These are phyloP conservation scores for Melanotaenia duboulayi DNA, from an alignment of 2,113 vertebrate genomes.

Conservation along the genomic window DNA sequence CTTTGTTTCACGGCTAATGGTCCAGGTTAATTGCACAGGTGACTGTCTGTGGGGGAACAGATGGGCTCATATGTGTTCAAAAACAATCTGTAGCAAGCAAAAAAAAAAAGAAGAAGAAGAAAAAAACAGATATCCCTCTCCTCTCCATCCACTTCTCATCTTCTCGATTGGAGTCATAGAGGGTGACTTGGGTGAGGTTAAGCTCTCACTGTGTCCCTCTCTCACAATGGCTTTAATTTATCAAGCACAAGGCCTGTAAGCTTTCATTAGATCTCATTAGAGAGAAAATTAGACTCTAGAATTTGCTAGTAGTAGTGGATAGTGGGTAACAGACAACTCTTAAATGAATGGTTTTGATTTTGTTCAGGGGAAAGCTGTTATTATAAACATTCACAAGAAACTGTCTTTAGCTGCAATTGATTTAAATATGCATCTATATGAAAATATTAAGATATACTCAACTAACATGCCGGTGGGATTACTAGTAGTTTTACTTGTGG, in stretches of 20 bases:
- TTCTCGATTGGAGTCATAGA: constrained; percentile 38
- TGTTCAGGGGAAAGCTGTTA: constrained; percentile 4
- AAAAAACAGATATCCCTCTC: constrained; percentile 21
- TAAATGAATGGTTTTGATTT: constrained; percentile 33
- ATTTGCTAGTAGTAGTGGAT: constrained; percentile 54
- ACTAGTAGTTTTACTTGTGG: constrained; percentile 1
- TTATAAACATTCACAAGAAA: constrained; percentile 7
- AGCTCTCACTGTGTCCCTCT: constrained; percentile 48
- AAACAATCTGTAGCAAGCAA: constrained; percentile 68
- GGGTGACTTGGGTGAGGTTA: constrained; percentile 57
- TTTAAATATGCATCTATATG: constrained; percentile 8
- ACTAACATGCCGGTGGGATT: constrained; percentile 16
- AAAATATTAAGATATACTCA: constrained; percentile 23
- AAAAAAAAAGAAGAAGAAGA: neutral
- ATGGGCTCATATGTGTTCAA: constrained; percentile 82
- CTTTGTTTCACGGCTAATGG: constrained; percentile 78
- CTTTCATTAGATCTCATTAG: constrained; percentile 79
- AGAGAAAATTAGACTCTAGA: constrained; percentile 70
- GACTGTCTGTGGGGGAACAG: constrained; percentile 78
- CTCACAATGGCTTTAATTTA: constrained; percentile 63
- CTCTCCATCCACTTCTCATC: constrained; percentile 36
- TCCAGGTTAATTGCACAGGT: constrained; percentile 84
- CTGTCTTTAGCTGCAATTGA: constrained; percentile 9
- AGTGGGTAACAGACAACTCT: constrained; percentile 52
- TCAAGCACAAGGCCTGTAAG: constrained; percentile 69